phyloP scores from a whole-genome alignment of 2,797 vertebrate species.

The Melanotaenia trifasciata region DNA sequence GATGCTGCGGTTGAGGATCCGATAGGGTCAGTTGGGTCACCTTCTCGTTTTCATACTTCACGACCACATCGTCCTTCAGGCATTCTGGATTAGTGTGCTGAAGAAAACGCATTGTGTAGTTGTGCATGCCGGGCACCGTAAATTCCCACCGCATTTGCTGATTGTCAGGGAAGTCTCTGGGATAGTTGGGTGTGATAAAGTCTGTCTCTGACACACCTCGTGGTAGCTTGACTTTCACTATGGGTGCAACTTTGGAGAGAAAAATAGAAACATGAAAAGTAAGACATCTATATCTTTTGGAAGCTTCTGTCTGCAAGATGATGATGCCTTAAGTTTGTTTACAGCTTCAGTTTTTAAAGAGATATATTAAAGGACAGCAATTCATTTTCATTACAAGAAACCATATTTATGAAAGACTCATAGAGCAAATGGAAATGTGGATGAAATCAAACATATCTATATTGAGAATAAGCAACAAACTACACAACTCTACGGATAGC shows the following conservation, averaged over 20 bases:
- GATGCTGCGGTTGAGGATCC: conserved; percentile 71
- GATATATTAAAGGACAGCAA: not conserved
- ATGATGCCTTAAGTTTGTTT: not conserved
- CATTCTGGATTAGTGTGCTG: conserved; percentile 86
- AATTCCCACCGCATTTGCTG: conserved; percentile 91
- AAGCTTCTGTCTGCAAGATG: not conserved
- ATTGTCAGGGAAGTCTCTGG: conserved; percentile 80
- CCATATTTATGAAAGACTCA: not conserved
- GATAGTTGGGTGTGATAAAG: conserved; percentile 89
- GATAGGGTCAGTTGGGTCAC: conserved; percentile 40
- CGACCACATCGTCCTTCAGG: conserved; percentile 77
- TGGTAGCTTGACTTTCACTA: conserved; percentile 86
- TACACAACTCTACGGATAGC: not conserved
- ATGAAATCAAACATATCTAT: not conserved
- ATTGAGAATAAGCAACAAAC: not conserved
- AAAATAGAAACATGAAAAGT: conserved; percentile 9
- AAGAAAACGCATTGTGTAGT: conserved; percentile 85
- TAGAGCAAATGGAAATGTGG: not conserved
- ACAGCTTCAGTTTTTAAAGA: not conserved
- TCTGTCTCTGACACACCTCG: conserved; percentile 77
- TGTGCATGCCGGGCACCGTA: conserved; percentile 84
- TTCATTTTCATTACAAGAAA: not conserved
- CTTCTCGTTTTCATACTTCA: conserved; percentile 80
- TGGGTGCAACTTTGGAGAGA: conserved; percentile 77
- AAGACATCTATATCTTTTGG: not conserved